phyloP scores from a whole-genome alignment of 2,113 vertebrate genomes.

The Mus pahari region DNA sequence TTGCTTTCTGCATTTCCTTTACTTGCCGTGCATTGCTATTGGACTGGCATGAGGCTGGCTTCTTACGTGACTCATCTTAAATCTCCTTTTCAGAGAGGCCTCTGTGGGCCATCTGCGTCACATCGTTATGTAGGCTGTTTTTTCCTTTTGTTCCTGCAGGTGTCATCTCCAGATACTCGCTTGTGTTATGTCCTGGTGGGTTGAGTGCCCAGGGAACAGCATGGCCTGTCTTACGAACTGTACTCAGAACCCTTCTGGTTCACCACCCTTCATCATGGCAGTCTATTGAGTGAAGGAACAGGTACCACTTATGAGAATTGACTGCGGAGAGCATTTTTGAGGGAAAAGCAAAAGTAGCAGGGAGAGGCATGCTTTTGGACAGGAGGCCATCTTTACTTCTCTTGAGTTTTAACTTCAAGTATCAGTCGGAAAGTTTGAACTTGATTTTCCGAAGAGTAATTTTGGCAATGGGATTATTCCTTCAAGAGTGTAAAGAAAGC shows the following conservation, averaged over 20 bases:
- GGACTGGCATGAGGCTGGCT: not conserved
- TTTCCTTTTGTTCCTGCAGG: not conserved
- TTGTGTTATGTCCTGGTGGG: not conserved
- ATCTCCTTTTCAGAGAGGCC: not conserved
- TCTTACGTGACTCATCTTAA: not conserved
- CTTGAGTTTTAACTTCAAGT: not conserved
- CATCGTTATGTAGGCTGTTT: accelerated
- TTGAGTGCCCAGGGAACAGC: not conserved
- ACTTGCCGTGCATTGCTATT: not conserved
- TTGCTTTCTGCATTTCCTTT: not conserved
- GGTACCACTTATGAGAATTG: not conserved
- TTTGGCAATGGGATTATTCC: constrained; percentile 10
- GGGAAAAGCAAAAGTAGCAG: not conserved
- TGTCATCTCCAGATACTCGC: not conserved
- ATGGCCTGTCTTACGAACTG: not conserved
- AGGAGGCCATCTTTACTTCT: not conserved
- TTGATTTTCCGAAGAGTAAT: not conserved
- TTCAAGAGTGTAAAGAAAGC: not conserved
- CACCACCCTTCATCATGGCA: not conserved
- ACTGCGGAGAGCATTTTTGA: not conserved
- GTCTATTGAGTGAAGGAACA: not conserved
- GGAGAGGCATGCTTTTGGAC: not conserved
- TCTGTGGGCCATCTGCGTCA: not conserved
- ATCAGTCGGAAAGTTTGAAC: not conserved
- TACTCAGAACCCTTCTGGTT: not conserved